Percentiles rank a stretch among this genome's conserved stretches.
phyloP scores from a whole-genome alignment of 2,113 vertebrate genomes.

The Agapornis roseicollis region DNA sequence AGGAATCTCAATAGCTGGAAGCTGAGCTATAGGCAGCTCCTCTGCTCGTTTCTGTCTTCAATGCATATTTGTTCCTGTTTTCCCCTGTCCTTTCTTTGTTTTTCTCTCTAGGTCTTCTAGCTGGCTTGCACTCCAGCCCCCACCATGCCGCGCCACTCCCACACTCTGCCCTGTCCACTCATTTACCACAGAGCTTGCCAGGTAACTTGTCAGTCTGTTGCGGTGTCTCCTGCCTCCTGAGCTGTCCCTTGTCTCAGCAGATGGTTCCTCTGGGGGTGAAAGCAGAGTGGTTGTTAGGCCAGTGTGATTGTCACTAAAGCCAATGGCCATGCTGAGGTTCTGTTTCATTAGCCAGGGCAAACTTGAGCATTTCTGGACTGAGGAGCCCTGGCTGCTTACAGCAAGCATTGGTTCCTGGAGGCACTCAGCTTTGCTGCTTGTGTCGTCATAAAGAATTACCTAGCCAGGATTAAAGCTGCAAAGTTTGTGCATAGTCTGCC shows the following conservation, averaged over 20 bases:
- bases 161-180: slow-evolving; percentile 78
- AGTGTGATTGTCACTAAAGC: not conserved
- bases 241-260: not conserved
- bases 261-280: not conserved
- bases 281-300: not conserved
- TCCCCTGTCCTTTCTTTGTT: slow-evolving; percentile 36
- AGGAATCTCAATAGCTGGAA: not conserved
- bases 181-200: slow-evolving; percentile 81
- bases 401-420: not conserved
- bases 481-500: not conserved
- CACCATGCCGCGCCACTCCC: slow-evolving; percentile 77
- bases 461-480: not conserved
- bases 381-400: not conserved
- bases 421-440: not conserved
- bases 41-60: slow-evolving; percentile 51
- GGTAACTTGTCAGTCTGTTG: slow-evolving; percentile 73
- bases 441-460: not conserved
- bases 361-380: not conserved
- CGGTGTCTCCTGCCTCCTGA: not conserved
- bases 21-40: not conserved
- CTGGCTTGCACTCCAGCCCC: slow-evolving; percentile 81
- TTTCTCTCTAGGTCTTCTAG: slow-evolving; percentile 81
- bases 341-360: not conserved
- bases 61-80: slow-evolving; percentile 68
- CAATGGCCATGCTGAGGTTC: fast-evolving